Conservation (phyloP, 2,888 invertebrate genomes). For the Helicoverpa assulta region DNA sequence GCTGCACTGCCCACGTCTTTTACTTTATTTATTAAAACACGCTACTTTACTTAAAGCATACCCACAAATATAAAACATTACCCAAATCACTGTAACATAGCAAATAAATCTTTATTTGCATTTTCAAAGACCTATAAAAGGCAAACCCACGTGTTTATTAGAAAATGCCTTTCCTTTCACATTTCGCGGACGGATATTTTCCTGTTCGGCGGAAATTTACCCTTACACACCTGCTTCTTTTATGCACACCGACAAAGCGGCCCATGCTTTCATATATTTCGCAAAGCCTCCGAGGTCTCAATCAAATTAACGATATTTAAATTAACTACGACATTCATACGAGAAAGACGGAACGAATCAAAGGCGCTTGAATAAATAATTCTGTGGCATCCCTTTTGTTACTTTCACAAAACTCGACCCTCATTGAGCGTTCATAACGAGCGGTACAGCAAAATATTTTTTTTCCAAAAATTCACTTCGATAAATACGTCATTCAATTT, state of each 20-base stretch:
- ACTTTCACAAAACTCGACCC: conserved; percentile 68
- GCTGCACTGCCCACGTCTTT: conserved; percentile 43
- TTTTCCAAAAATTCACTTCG: conserved; percentile 75
- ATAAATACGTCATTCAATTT: conserved; percentile 81
- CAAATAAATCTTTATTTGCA: conserved; percentile 30
- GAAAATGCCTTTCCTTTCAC: conserved; percentile 78
- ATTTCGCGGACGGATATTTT: conserved; percentile 75
- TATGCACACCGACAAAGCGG: conserved; percentile 70
- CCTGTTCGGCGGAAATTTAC: conserved; percentile 72
- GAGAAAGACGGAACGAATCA: conserved; percentile 56
- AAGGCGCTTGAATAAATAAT: conserved; percentile 66
- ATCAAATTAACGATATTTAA: conserved; percentile 74
- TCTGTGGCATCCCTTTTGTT: conserved; percentile 70
- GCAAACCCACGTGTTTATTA: conserved; percentile 74
- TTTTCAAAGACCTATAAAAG: conserved; percentile 43
- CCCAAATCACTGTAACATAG: conserved; percentile 39
- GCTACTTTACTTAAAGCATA: background rate
- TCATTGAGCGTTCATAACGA: conserved; percentile 70
- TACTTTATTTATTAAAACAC: conserved; percentile 30
- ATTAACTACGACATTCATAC: conserved; percentile 66
- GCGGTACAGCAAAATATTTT: conserved; percentile 72
- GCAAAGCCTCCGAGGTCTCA: conserved; percentile 59
- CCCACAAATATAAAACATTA: conserved; percentile 5
- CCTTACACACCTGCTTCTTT: conserved; percentile 75
- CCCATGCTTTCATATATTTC: conserved; percentile 65